Base-by-base conservation (phyloP, 2,113 vertebrate species). In the Nibea coibor region DNA sequence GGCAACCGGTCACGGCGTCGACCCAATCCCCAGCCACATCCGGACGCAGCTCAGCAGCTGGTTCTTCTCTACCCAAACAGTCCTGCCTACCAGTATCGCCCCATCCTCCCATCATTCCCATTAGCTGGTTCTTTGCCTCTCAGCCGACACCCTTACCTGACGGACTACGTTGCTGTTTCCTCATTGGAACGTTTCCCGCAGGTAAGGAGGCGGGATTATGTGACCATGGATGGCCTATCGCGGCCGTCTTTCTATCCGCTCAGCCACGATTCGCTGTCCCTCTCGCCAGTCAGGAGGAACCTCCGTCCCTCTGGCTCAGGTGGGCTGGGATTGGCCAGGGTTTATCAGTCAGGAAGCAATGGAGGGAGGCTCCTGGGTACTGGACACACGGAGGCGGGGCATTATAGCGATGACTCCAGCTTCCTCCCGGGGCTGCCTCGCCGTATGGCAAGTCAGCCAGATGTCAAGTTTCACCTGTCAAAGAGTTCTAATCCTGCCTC, bases 391-490 rank as follows among this genome's bases (percentile, higher is more conserved):
- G 90, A 92, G 26, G 92, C 94, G 6, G 94, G 94, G 0, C 90
- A 92, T 89, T 94, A 92, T 72, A 95, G 92, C 28, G 97, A 96
- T 0, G 92, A 96, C 80, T 96, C 70, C 0, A 90, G 86, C 67
- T 94, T 94, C 75, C 96, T 96, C 63, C 96, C 96, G 0, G 96
- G 94, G 75, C 87, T 95, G 24, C 97, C 97, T 22, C 96, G 95
- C 63, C 90, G 96, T 0, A 95, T 95, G 0, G 96, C 95, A 74
- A 98, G 97, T 92, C 97, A 98, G 95, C 87, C 96, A 74, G 96
- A 99, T 54, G 96, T 98, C 92, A 97, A 99, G 84, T 94, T 94
- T 45, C 91, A 96, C 17, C 84, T 89, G n/a, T 85, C 89, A 0
- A 85, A 90, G 69, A 88, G 78, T n/a, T 17, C 84, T 4, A 81